phyloP scores from a whole-genome alignment of 2,113 vertebrate species.

The Oryzias celebensis region DNA sequence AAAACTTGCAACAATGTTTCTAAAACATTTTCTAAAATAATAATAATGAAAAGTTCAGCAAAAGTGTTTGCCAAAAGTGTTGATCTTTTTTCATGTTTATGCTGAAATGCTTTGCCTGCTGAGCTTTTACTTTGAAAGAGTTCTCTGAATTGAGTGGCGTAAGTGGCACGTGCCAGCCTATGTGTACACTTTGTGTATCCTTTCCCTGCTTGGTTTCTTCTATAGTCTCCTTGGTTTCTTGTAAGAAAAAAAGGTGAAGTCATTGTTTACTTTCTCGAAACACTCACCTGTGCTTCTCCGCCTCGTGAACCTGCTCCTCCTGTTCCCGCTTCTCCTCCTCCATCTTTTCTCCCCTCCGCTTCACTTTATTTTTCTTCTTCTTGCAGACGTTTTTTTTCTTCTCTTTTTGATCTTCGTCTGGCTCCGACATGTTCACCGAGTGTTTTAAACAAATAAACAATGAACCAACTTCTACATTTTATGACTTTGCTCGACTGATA shows the following conservation, averaged over 20 bases:
- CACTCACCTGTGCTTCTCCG: constrained; percentile 36
- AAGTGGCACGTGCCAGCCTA: too few relatives aligned
- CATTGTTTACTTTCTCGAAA: constrained; percentile 1
- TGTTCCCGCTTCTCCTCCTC: constrained; percentile 10
- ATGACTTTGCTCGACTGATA: constrained; percentile 9
- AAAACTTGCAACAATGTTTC: too few relatives aligned
- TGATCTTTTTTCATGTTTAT: background rate
- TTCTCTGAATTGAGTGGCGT: background rate
- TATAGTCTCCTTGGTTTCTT: too few relatives aligned
- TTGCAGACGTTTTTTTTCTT: constrained; percentile 27
- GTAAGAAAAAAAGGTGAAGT: too few relatives aligned
- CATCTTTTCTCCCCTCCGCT: constrained; percentile 15
- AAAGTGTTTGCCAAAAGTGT: too few relatives aligned
- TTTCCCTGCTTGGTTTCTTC: background rate
- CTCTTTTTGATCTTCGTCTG: constrained; percentile 14
- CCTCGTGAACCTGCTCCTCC: constrained; percentile 4
- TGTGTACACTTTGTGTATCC: background rate
- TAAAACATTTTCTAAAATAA: too few relatives aligned
- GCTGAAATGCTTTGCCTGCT: background rate
- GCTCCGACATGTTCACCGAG: constrained; percentile 47
- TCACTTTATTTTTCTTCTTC: constrained; percentile 38
- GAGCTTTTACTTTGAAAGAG: constrained; percentile 29
- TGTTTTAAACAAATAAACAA: background rate
- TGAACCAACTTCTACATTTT: background rate
- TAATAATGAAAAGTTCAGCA: too few relatives aligned